Percentiles rank a stretch among this genome's conserved stretches.
Evolutionary conservation across 2,888 invertebrate species (phyloP).

Genomic region (Parnassius orleans): DNA sequence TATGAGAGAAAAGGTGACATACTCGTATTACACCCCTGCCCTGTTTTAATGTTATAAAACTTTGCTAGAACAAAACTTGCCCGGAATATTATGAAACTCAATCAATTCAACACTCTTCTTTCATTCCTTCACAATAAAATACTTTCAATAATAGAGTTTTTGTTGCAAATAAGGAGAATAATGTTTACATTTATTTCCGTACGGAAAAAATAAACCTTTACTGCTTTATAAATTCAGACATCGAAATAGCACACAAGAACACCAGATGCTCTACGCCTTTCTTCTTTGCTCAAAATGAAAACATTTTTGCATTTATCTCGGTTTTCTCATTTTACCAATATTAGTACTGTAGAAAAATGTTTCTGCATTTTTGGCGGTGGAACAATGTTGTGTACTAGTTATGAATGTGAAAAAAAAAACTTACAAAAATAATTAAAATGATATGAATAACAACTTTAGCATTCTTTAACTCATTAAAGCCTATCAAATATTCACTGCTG

Average conservation of each 20-base stretch:
- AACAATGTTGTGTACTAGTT: slow-evolving; percentile 10
- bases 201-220: slow-evolving; percentile 11
- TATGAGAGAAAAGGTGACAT: too few relatives aligned
- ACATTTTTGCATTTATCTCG: slow-evolving; percentile 27
- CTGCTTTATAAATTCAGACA: slow-evolving; percentile 22
- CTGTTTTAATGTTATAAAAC: too few relatives aligned
- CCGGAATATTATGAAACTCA: too few relatives aligned
- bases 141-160: background rate
- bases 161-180: slow-evolving; percentile 11
- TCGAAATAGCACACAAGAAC: slow-evolving; percentile 23
- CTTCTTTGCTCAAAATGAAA: slow-evolving; percentile 25
- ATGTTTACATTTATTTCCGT: slow-evolving; percentile 20
- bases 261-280: slow-evolving; percentile 24
- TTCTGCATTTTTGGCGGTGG: slow-evolving; percentile 13
- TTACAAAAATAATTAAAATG: background rate
- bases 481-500: too few relatives aligned
- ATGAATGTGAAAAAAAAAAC: background rate
- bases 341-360: slow-evolving; percentile 21
- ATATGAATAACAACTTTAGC: too few relatives aligned
- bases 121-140: too few relatives aligned
- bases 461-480: too few relatives aligned
- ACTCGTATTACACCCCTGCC: too few relatives aligned
- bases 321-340: slow-evolving; percentile 24
- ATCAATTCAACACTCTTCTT: too few relatives aligned
- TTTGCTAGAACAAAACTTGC: too few relatives aligned